phyloP scores from a whole-genome alignment of 2,888 invertebrate genomes.

The Drosophila kambysellisi region DNA sequence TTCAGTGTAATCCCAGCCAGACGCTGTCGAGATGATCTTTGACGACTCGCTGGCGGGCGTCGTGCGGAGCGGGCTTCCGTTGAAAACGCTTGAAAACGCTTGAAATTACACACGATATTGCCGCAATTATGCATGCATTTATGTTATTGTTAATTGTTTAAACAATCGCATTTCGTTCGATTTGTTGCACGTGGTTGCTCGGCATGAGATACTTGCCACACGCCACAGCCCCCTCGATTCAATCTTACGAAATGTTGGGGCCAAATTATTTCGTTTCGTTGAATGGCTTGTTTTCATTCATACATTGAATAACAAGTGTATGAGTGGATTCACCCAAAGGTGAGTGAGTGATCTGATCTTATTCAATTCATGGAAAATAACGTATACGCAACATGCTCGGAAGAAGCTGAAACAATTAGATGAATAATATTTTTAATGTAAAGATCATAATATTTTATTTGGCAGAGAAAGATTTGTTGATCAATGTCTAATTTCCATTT shows the following conservation, averaged over 20 bases:
- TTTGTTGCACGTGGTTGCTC: slow-evolving; percentile 48
- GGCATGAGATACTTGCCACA: slow-evolving; percentile 42
- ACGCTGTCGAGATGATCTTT: slow-evolving; percentile 7
- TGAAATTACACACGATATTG: slow-evolving; percentile 70
- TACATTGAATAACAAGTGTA: slow-evolving; percentile 15
- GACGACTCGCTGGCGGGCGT: slow-evolving; percentile 70
- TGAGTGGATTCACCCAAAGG: not conserved
- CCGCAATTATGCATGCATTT: slow-evolving; percentile 66
- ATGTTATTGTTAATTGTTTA: slow-evolving; percentile 78
- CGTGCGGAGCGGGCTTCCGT: slow-evolving; percentile 68
- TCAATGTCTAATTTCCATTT: not conserved
- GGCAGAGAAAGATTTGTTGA: not conserved
- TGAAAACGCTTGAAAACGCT: slow-evolving; percentile 71
- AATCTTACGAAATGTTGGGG: slow-evolving; percentile 54
- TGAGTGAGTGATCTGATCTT: slow-evolving; percentile 13
- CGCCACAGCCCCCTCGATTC: not conserved
- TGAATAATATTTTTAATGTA: not conserved
- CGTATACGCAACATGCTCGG: slow-evolving; percentile 22
- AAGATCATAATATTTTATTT: not conserved
- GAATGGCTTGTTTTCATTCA: slow-evolving; percentile 67
- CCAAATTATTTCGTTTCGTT: slow-evolving; percentile 40
- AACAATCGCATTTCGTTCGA: slow-evolving; percentile 57
- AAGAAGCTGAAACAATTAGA: not conserved
- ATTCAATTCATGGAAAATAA: slow-evolving; percentile 53
- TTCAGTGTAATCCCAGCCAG: slow-evolving; percentile 2